phyloP scores from a whole-genome alignment of 2,113 vertebrate species.

The Cephalopterus ornatus region DNA sequence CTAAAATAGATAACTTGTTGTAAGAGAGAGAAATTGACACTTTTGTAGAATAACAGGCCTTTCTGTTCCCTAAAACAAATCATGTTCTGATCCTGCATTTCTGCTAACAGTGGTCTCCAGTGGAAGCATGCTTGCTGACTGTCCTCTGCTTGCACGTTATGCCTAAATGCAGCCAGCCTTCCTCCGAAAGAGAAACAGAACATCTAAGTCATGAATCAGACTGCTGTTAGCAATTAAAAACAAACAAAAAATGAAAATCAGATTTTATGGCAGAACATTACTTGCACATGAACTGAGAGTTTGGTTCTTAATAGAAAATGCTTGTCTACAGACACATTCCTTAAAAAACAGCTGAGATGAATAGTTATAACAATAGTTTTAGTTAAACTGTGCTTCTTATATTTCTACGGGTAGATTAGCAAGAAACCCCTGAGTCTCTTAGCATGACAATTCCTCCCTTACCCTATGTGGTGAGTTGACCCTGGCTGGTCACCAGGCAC shows the following conservation, averaged over 20 bases:
- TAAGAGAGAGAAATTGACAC: background rate
- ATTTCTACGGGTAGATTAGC: background rate
- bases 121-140: background rate
- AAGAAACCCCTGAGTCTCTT: background rate
- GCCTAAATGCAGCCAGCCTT: background rate
- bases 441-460: background rate
- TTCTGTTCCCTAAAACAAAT: background rate
- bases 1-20: background rate
- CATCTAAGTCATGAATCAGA: background rate
- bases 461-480: rapidly evolving
- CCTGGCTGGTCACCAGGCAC: background rate
- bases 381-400: background rate
- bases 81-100: background rate
- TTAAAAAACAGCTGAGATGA: background rate
- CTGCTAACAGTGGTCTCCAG: background rate
- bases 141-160: background rate
- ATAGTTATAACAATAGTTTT: background rate
- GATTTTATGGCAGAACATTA: background rate
- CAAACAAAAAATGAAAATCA: background rate
- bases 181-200: background rate
- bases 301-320: background rate
- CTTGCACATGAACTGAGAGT: background rate
- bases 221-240: background rate
- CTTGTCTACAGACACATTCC: background rate
- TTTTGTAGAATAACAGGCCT: background rate